Base-by-base conservation (phyloP, 2,113 vertebrate species). In the Siniperca chuatsi region DNA sequence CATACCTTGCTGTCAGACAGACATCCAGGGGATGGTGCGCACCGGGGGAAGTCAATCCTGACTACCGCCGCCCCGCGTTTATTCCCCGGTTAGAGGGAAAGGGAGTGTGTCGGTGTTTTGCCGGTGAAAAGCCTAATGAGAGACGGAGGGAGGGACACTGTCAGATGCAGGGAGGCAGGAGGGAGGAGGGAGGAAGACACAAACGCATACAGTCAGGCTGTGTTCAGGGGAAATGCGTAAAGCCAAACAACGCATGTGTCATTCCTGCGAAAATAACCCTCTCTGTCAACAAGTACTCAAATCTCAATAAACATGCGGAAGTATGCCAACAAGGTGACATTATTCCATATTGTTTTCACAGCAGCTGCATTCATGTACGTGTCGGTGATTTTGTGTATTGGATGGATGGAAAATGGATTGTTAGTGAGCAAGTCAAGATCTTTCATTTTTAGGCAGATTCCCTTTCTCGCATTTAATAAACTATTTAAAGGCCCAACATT, bases 1-100 rank as follows among this genome's bases (percentile, higher is more conserved):
- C 94, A 33, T 95, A 95, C 94, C 94, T 82, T 90, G 80, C 89
- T 90, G 81, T 91, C 92, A 92, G 72, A 92, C 76, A 42, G 78
- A 83, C 87, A 87, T 92, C 90, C 89, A 84, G 74, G 50, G 83
- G 73, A 87, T 80, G 89, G 77, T 57, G 89, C 85, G 89, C 84
- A 83, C 87, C 65, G 76, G 52, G 35, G 86, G 82, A 79, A 83
- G 65, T 84, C 83, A 73, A 29, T 89, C 84, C 89, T 77, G 84
- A 84, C 78, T n/a, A 77, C 81, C 75, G 88, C 76, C 60, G 86
- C 73, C 87, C 78, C 71, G 86, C 60, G 75, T 79, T 82, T 90
- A 90, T 87, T 92, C 82, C 82, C 88, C 58, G 88, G 80, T 62
- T 70, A 33, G 12, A 82, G 50, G 79, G 67, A 78, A 48, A 79